Conservation (phyloP, 2,797 vertebrate species). For the Falco peregrinus region DNA sequence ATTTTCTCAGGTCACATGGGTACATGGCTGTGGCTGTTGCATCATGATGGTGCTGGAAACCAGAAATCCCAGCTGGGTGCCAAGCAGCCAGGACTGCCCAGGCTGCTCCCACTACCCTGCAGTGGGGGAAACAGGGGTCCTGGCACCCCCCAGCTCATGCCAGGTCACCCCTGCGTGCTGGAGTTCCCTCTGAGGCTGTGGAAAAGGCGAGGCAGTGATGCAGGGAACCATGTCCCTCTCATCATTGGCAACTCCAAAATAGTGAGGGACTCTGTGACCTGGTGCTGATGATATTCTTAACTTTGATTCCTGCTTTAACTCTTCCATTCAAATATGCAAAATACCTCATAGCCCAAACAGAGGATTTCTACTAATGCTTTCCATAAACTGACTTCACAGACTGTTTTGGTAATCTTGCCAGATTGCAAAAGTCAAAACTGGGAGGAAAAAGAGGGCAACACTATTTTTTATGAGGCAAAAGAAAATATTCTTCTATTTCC, state of each 20-base stretch:
- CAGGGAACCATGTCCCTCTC: not conserved
- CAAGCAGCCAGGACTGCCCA: not conserved
- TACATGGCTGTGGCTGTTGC: not conserved
- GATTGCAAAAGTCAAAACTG: not conserved
- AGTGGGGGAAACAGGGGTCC: rapidly evolving
- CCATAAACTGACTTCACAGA: conserved; percentile 1
- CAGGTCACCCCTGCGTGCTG: not conserved
- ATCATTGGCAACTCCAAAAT: not conserved
- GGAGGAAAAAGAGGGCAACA: not conserved
- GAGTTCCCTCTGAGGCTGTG: not conserved
- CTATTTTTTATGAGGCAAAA: not conserved
- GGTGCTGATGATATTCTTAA: not conserved
- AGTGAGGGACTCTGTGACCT: not conserved
- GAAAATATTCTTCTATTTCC: conserved; percentile 8
- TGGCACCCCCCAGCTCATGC: not conserved
- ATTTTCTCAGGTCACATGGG: not conserved
- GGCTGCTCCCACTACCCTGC: not conserved
- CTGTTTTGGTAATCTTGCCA: not conserved
- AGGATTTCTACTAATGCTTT: conserved; percentile 23
- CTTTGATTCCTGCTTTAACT: not conserved
- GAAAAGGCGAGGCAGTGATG: not conserved
- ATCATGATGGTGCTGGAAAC: not conserved
- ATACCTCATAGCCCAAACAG: not conserved
- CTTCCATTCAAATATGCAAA: conserved; percentile 13
- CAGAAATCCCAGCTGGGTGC: not conserved